These are phyloP conservation scores for Rhynchonycteris naso DNA, from an alignment of 2,797 vertebrate species.

Conservation along the genomic window DNA sequence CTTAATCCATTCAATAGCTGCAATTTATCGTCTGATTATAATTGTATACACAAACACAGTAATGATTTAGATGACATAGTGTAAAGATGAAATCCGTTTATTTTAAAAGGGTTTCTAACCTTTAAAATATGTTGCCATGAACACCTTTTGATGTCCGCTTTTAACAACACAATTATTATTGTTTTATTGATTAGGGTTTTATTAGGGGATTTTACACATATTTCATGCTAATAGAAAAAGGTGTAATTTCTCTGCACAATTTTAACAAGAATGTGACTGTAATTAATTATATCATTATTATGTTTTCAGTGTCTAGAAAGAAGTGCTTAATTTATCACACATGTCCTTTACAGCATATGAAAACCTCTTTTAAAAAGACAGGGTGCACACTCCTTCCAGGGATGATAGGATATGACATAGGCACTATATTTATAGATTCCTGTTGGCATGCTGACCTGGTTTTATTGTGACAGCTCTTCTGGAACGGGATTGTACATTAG, in stretches of 20 bases:
- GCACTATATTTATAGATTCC: conserved; percentile 88
- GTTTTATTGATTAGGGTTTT: conserved; percentile 99
- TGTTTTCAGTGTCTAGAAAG: conserved; percentile 91
- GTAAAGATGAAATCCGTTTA: conserved; percentile 99
- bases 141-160: conserved; percentile 95
- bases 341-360: conserved; percentile 90
- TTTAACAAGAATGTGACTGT: conserved; percentile 94
- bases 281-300: conserved; percentile 99
- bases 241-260: conserved; percentile 96
- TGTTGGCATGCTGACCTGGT: conserved; percentile 86
- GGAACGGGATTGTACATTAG: conserved; percentile 83
- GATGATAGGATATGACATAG: conserved; percentile 90
- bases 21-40: conserved; percentile 99
- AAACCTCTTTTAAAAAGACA: conserved; percentile 88
- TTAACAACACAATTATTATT: conserved; percentile 99
- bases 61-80: conserved; percentile 99
- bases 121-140: conserved; percentile 93
- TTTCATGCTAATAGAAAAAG: conserved; percentile 99
- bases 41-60: conserved; percentile 99
- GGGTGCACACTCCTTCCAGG: conserved; percentile 91
- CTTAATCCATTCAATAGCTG: conserved; percentile 97
- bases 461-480: conserved; percentile 84
- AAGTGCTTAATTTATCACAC: conserved; percentile 94
- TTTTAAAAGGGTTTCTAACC: conserved; percentile 99
- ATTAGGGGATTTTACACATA: conserved; percentile 98